Conservation (phyloP, 2,113 vertebrate species). For the Nettapus auritus region DNA sequence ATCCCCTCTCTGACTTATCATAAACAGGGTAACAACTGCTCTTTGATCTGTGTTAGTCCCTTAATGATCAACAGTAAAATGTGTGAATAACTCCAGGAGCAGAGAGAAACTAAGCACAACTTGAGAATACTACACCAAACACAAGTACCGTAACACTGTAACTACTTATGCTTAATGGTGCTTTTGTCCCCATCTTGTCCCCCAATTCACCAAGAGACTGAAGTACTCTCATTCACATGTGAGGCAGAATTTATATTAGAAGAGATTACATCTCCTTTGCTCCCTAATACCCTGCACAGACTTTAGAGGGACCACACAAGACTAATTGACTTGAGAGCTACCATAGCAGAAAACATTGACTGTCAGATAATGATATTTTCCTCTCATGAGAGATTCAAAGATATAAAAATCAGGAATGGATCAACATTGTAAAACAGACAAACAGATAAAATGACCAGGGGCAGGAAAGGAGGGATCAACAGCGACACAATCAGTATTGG, state of each 20-base stretch:
- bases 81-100: not conserved
- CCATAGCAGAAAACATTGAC: not conserved
- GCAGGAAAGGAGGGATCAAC: fast-evolving
- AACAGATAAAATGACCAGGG: fast-evolving
- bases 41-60: not conserved
- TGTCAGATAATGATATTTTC: not conserved
- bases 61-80: not conserved
- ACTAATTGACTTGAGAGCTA: not conserved
- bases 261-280: not conserved
- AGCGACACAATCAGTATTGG: fast-evolving
- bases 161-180: not conserved
- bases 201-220: not conserved
- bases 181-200: not conserved
- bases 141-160: not conserved
- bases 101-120: not conserved
- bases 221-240: not conserved
- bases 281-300: not conserved
- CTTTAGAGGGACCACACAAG: not conserved
- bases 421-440: not conserved
- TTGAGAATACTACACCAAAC: not conserved
- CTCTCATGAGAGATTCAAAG: not conserved
- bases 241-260: not conserved
- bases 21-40: not conserved
- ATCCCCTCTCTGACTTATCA: not conserved
- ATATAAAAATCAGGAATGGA: not conserved